Base-by-base conservation (phyloP, 2,888 invertebrate species). In the Orchesellides sinensis region DNA sequence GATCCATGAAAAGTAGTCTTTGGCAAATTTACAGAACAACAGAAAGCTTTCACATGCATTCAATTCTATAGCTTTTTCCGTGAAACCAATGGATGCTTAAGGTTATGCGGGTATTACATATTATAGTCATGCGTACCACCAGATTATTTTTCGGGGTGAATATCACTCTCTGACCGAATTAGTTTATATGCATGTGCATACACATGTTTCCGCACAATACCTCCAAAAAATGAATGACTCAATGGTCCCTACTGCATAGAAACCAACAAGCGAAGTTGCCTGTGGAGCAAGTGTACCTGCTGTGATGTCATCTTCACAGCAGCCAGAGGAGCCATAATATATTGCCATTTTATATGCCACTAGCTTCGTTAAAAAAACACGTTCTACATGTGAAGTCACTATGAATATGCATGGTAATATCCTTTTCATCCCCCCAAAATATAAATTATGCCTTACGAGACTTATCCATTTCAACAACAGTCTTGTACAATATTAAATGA, bases 301-400 rank as follows among this genome's bases (percentile, higher is more conserved):
- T 81, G 81, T 21, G 81, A 81, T 81, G 81, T 81, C 81, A 81
- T 69, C 73, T 74, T 81, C 81, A 74, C 73, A 74, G 74, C 45
- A 25, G 73, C 66, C 66, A 74, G 61, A 74, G 27, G 52, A 74
- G 35, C 61, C 52, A 61, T 69, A 66, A 80, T 54, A 80, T 72
- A 73, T 80, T 80, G 80, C 66, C 56, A 54, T 66, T 56, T n/a
- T 66, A 25, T 14, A 61, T 49, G 47, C 72, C 47, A 74, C 74
- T n/a, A n/a, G n/a, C n/a, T n/a, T n/a, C n/a, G n/a, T n/a, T n/a
- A n/a, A n/a, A n/a, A n/a, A n/a, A 52, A 65, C 21, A 65, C 21
- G 70, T 70, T 52, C 25, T 25, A 56, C 56, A 59, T 29, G 59
- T 40, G 40, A 40, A 40, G 14, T 40, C 2, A 40, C 8, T 69